phyloP scores from a whole-genome alignment of 1,140 invertebrate genomes.

The Phocides pigmalion region DNA sequence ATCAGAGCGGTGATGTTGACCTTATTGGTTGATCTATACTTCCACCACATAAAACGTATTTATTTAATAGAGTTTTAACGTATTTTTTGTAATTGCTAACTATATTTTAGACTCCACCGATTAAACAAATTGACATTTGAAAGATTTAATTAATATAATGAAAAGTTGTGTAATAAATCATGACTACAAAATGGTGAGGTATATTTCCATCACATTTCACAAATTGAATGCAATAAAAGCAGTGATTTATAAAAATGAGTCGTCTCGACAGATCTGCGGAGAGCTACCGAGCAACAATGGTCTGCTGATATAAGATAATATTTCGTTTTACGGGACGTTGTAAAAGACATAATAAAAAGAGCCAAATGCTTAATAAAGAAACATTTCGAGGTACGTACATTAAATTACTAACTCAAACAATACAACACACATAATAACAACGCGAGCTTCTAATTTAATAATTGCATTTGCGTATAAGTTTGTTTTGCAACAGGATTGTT shows the following conservation, averaged over 20 bases:
- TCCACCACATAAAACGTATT: too few relatives aligned
- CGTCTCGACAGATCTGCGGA: conserved; percentile 34
- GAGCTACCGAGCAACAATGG: conserved; percentile 36
- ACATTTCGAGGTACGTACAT: not conserved
- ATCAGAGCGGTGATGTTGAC: too few relatives aligned
- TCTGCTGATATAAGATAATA: conserved; percentile 6
- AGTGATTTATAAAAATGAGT: conserved; percentile 39
- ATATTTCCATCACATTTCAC: conserved; percentile 40
- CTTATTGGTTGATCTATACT: too few relatives aligned
- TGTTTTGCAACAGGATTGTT: conserved; percentile 29
- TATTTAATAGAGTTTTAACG: not conserved
- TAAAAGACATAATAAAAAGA: conserved; percentile 3
- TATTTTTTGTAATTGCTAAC: too few relatives aligned
- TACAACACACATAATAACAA: not conserved
- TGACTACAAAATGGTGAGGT: conserved; percentile 11
- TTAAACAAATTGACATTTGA: not conserved
- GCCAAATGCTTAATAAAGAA: not conserved
- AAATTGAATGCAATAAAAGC: conserved; percentile 40
- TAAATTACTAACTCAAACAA: not conserved
- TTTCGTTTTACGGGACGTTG: conserved; percentile 6
- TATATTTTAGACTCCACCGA: too few relatives aligned
- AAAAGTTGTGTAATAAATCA: not conserved
- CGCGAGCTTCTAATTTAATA: conserved; percentile 23
- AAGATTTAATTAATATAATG: not conserved
- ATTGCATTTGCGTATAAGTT: conserved; percentile 23